phyloP scores from a whole-genome alignment of 2,113 vertebrate genomes.

The Australoheros scitulus region DNA sequence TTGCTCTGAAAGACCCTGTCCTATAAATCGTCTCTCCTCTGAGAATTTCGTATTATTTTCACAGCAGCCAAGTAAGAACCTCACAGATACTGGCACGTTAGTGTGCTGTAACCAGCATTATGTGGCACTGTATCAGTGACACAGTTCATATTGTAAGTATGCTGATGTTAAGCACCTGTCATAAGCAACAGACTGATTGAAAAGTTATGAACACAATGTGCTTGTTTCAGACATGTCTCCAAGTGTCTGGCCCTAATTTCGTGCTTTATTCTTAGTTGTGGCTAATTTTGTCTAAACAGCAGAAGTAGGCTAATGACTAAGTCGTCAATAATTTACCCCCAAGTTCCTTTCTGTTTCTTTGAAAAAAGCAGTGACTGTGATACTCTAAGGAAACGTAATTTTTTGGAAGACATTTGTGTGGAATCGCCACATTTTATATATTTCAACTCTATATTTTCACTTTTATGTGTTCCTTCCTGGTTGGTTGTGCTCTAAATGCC shows the following conservation, averaged over 20 bases:
- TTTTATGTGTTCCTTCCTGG: background rate
- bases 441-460: background rate
- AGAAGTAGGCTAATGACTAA: constrained; percentile 66
- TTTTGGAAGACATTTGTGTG: background rate
- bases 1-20: constrained; percentile 47
- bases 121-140: background rate
- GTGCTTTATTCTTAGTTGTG: constrained; percentile 56
- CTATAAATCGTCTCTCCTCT: constrained; percentile 59
- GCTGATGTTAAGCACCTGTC: background rate
- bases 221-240: constrained; percentile 29
- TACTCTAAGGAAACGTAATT: background rate
- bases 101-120: background rate
- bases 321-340: constrained; percentile 64
- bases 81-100: background rate
- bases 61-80: constrained; percentile 32
- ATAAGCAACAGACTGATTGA: background rate
- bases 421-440: background rate
- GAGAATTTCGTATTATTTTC: constrained; percentile 41
- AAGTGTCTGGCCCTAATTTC: constrained; percentile 56
- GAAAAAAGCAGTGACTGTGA: background rate
- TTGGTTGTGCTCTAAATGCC: constrained; percentile 43
- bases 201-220: constrained; percentile 28
- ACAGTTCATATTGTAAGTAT: background rate
- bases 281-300: constrained; percentile 59
- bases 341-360: constrained; percentile 28